Percentiles rank a stretch among this genome's conserved stretches.
These are phyloP conservation scores for Yasuhikotakia modesta DNA, from an alignment of 2,797 vertebrate species.

Conservation along the genomic window DNA sequence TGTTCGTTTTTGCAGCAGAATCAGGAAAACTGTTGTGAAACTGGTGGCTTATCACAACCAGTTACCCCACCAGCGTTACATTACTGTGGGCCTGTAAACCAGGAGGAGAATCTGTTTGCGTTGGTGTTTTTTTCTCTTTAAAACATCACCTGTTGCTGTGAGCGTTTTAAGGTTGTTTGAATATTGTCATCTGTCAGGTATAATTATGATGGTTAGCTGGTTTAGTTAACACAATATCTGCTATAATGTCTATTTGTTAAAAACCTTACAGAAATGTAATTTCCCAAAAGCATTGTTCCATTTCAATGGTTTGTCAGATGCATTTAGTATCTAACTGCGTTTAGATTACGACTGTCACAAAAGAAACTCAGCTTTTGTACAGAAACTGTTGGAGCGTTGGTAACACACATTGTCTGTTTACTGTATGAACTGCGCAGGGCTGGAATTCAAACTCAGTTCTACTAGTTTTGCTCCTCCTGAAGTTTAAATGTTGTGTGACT, in stretches of 20 bases:
- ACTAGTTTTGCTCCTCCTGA: too few relatives aligned
- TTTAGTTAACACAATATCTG: constrained; percentile 16
- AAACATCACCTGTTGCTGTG: constrained; percentile 67
- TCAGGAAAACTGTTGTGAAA: neutral
- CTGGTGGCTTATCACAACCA: constrained; percentile 82
- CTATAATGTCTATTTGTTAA: neutral
- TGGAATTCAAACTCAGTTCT: too few relatives aligned
- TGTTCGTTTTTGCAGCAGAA: neutral
- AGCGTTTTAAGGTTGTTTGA: constrained; percentile 49
- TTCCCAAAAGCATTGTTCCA: neutral
- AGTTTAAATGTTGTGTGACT: too few relatives aligned
- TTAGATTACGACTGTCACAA: neutral
- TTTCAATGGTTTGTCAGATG: neutral
- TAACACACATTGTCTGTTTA: too few relatives aligned
- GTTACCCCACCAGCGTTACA: constrained; percentile 75
- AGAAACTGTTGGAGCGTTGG: too few relatives aligned
- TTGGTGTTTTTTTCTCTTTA: constrained; percentile 61
- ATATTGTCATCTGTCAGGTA: constrained; percentile 74
- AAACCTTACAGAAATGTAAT: neutral
- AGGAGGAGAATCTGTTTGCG: constrained; percentile 71
- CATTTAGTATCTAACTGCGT: neutral
- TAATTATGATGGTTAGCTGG: constrained; percentile 7
- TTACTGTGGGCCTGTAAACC: constrained; percentile 78
- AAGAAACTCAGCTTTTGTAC: too few relatives aligned
- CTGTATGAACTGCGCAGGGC: too few relatives aligned